These are phyloP conservation scores for Drosophila tristis DNA, from an alignment of 1,140 invertebrate genomes.

Conservation along the genomic window DNA sequence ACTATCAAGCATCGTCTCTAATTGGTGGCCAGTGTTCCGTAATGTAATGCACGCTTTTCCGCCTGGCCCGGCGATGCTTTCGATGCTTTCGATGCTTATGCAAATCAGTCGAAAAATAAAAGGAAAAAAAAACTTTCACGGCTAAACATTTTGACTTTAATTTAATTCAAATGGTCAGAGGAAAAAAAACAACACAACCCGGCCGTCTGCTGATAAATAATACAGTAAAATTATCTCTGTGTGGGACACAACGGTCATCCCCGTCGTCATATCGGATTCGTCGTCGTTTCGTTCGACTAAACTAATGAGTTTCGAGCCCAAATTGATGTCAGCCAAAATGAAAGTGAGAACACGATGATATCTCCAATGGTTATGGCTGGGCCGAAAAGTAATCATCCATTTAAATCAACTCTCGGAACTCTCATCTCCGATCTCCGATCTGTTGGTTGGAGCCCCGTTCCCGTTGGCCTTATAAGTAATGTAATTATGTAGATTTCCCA, in stretches of 20 bases:
- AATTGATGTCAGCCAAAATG: conserved; percentile 63
- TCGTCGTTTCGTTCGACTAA: conserved; percentile 6
- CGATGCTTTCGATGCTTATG: conserved; percentile 69
- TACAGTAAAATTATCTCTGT: conserved; percentile 64
- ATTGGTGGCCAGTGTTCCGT: conserved; percentile 56
- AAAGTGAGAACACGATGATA: conserved; percentile 69
- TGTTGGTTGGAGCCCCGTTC: conserved; percentile 22
- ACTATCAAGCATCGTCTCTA: conserved; percentile 54
- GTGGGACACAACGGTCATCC: conserved; percentile 52
- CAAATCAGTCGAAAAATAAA: conserved; percentile 61
- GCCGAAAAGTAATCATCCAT: conserved; percentile 40
- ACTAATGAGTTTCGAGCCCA: conserved; percentile 61
- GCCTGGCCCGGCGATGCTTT: conserved; percentile 57
- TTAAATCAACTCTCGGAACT: conserved; percentile 16
- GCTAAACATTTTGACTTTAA: conserved; percentile 69
- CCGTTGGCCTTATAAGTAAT: conserved; percentile 40
- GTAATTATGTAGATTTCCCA: conserved; percentile 50
- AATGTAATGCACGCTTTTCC: conserved; percentile 56
- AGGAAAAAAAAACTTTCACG: conserved; percentile 71
- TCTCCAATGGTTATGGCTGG: conserved; percentile 20
- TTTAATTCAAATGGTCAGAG: conserved; percentile 74
- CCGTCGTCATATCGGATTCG: neutral
- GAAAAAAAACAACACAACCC: conserved; percentile 29
- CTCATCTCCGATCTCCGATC: conserved; percentile 22
- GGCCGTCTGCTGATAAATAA: conserved; percentile 66